A percentile compares a stretch with the other conserved stretches of the same genome.
These are phyloP conservation scores for Synodontis membranacea DNA, from an alignment of 2,113 vertebrate species.

Conservation along the genomic window DNA sequence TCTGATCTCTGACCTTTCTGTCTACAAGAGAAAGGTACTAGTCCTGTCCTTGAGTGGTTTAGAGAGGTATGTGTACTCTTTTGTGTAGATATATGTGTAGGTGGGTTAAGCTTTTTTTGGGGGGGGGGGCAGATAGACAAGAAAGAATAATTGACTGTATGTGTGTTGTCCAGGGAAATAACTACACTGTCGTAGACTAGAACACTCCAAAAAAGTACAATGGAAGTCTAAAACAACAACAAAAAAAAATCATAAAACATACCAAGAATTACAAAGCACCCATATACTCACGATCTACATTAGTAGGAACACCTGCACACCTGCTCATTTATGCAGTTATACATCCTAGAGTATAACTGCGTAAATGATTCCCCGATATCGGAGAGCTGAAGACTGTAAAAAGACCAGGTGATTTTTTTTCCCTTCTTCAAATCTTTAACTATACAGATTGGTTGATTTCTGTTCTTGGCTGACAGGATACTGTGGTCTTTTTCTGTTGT, in stretches of 20 bases:
- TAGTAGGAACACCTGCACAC: too few relatives aligned
- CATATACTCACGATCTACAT: neutral
- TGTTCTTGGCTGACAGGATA: too few relatives aligned
- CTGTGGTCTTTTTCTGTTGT: too few relatives aligned
- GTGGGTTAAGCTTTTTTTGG: neutral
- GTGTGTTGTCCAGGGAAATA: neutral
- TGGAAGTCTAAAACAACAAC: neutral
- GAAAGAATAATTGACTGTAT: neutral
- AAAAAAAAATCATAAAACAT: neutral
- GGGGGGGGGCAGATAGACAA: neutral
- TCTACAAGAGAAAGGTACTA: slow-evolving; percentile 29
- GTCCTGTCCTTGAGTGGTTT: slow-evolving; percentile 39
- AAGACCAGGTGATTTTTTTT: too few relatives aligned
- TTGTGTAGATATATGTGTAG: slow-evolving; percentile 9
- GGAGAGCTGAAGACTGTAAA: too few relatives aligned
- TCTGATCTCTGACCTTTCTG: slow-evolving; percentile 43
- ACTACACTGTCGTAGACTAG: neutral
- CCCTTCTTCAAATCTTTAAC: too few relatives aligned
- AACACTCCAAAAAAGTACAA: neutral
- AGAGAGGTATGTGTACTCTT: slow-evolving; percentile 48
- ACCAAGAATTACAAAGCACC: neutral
- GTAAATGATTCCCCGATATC: too few relatives aligned
- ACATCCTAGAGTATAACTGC: too few relatives aligned
- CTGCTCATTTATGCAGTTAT: too few relatives aligned
- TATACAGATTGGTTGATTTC: too few relatives aligned